A percentile compares a stretch with the other conserved stretches of the same genome.
These are phyloP conservation scores for Caenorhabditis latens DNA, from an alignment of 1,140 invertebrate species.

Conservation along the genomic window DNA sequence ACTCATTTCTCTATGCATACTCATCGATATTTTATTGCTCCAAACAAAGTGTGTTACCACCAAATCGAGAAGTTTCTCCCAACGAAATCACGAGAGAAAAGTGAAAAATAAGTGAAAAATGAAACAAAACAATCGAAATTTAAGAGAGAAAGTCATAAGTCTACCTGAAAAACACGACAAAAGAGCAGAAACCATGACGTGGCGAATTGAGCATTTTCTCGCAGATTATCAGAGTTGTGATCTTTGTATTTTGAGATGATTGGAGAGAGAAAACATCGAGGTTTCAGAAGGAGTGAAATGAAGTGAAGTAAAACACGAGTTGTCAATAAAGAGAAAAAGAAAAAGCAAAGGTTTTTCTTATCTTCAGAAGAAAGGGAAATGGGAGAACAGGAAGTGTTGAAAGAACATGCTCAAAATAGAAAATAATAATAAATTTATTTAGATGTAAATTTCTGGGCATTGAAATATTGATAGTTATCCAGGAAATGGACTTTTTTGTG, in stretches of 20 bases:
- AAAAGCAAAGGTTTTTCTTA: background rate
- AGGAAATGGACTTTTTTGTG: too few relatives aligned
- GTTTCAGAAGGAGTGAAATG: background rate
- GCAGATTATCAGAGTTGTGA: conserved; percentile 11
- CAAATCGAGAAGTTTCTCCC: background rate
- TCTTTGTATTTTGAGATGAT: conserved; percentile 31
- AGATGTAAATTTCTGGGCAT: too few relatives aligned
- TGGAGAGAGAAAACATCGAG: background rate
- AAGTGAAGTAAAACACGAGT: background rate
- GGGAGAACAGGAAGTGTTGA: background rate
- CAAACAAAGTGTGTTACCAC: conserved; percentile 6
- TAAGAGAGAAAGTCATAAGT: conserved; percentile 24
- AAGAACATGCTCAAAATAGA: conserved; percentile 1
- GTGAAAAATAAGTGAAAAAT: too few relatives aligned
- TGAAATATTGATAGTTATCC: too few relatives aligned
- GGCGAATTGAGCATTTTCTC: background rate
- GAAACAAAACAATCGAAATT: conserved; percentile 25
- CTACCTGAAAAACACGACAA: conserved; percentile 28
- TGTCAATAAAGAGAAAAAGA: background rate
- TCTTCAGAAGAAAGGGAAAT: background rate
- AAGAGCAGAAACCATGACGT: conserved; percentile 27
- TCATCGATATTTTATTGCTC: conserved; percentile 24
- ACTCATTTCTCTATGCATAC: background rate
- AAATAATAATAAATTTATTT: background rate
- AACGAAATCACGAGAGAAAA: background rate